A percentile compares a stretch with the other conserved stretches of the same genome.
phyloP scores from a whole-genome alignment of 2,888 invertebrate genomes.

The Ectemnius cavifrons region DNA sequence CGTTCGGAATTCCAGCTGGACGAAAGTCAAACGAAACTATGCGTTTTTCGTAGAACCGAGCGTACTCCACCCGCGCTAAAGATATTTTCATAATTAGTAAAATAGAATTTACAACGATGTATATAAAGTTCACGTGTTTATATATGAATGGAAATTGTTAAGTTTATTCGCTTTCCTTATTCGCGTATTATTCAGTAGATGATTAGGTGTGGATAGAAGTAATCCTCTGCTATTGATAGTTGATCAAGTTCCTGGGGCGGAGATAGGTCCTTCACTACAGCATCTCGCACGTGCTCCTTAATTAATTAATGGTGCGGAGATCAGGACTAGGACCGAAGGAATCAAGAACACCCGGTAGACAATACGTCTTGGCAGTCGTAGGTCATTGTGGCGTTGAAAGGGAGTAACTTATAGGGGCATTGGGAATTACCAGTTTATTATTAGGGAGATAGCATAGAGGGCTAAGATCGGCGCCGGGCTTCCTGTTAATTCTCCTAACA shows the following conservation, averaged over 20 bases:
- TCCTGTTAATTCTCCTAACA: conserved; percentile 76
- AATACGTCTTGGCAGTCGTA: conserved; percentile 72
- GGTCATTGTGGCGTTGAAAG: conserved; percentile 76
- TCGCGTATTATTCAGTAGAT: no score
- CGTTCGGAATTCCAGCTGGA: no score
- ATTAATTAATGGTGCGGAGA: conserved; percentile 47
- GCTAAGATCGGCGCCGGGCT: conserved; percentile 71
- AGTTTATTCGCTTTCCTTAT: no score
- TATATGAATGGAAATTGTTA: no score
- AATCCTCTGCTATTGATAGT: no score
- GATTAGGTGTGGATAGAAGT: no score
- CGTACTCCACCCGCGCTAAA: no score
- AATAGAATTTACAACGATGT: no score
- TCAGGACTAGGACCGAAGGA: conserved; percentile 49
- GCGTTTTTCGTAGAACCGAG: no score
- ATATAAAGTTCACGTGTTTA: no score
- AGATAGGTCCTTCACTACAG: not conserved
- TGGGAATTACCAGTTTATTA: conserved; percentile 78
- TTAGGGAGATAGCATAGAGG: conserved; percentile 76
- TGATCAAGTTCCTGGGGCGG: not conserved
- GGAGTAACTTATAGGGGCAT: conserved; percentile 78
- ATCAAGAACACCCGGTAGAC: conserved; percentile 67
- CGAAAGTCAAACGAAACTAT: no score
- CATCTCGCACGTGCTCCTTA: conserved; percentile 26
- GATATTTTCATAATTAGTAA: no score